Base-by-base conservation (phyloP, 2,888 invertebrate species). In the Acleris laterana region DNA sequence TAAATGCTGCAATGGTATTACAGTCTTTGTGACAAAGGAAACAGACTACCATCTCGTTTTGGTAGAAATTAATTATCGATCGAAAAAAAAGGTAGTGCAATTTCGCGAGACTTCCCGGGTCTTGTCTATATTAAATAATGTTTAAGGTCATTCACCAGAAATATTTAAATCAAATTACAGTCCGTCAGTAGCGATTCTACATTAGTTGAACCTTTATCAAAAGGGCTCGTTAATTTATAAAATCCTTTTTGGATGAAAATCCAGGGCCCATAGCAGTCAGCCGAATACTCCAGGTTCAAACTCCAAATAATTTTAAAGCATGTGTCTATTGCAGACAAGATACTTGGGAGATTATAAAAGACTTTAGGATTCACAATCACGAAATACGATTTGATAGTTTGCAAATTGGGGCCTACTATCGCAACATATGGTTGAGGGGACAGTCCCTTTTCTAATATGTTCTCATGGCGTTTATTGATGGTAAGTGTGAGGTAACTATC, bases 181-280 rank as follows among this genome's bases (percentile, higher is more conserved):
- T 63, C 63, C 17, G 63, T 58, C 46, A 63, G 11, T 51, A 63
- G 48, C 11, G 63, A 58, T 7, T 63, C 56, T 13, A 25, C 57
- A 7, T 51, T 25, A 28, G 63, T 63, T 17, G 57, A 63, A 28
- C 56, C 50, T 50, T 56, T 63, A 50, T 63, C 63, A 19, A 50
- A 50, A 7, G 28, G 28, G 25, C n/a, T 53, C 20, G 51, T 48
- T 32, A 67, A 32, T 51, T 60, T 63, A 32, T 63, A 68, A 19
- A 68, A 28, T 6, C 58, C 63, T 60, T 42, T 60, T 57, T 68
- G 68, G 22, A 63, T 56, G 22, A 68, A 68, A 51, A 51, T 52
- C 68, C 68, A 68, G 3, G 51, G 16, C 13, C 46, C 50, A 32
- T 60, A 60, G 9, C 42, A 60, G 11, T 68, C 63, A 28, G n/a